phyloP scores from a whole-genome alignment of 2,797 vertebrate genomes.

The Heteromormyrus szaboi region DNA sequence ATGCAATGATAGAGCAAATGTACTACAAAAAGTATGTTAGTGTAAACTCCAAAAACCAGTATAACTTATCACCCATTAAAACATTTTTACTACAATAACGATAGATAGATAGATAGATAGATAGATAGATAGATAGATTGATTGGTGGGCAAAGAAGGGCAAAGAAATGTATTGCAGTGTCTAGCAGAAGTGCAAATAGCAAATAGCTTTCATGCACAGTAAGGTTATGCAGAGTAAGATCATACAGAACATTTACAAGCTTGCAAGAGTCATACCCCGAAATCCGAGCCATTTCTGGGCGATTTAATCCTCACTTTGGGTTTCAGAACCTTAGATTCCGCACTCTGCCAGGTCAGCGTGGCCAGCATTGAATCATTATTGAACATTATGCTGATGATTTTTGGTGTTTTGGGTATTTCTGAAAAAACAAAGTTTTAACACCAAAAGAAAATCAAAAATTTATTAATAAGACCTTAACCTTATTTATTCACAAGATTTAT shows the following conservation, averaged over 20 bases:
- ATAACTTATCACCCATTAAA: not conserved
- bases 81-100: not conserved
- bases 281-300: constrained; percentile 18
- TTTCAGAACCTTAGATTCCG: constrained; percentile 33
- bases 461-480: not conserved
- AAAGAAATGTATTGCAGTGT: not conserved
- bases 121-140: too few relatives aligned
- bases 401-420: constrained; percentile 73
- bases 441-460: not conserved
- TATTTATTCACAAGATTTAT: not conserved
- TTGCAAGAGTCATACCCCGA: constrained; percentile 54
- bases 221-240: not conserved
- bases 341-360: constrained; percentile 61
- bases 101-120: too few relatives aligned
- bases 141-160: too few relatives aligned
- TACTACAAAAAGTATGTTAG: not conserved
- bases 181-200: not conserved
- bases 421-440: constrained; percentile 22
- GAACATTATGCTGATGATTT: constrained; percentile 49
- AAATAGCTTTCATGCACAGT: not conserved
- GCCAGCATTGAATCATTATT: constrained; percentile 44
- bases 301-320: constrained; percentile 56
- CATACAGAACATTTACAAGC: constrained; percentile 18
- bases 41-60: not conserved
- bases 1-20: not conserved